Base-by-base conservation (phyloP, 2,113 vertebrate genomes). In the Himantopus leucocephalus region DNA sequence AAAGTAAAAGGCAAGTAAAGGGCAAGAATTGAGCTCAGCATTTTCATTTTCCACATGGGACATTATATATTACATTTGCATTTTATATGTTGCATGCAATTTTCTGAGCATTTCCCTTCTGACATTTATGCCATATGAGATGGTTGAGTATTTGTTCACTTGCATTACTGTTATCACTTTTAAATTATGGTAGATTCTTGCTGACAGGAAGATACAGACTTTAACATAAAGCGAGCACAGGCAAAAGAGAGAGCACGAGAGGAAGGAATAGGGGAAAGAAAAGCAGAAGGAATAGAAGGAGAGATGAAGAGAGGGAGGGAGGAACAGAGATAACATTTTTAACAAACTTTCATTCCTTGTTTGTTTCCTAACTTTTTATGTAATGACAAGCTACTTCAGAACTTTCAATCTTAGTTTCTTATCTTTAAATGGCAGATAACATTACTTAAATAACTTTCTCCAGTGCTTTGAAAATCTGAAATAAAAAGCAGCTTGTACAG, bases 1-100 rank as follows among this genome's bases (percentile, higher is more conserved):
- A 81, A 71, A 96, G 70, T 85, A 84, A 68, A 96, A 96, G 75
- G 76, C 85, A 96, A 73, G 76, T 70, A 94, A 97, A 97, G 74
- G 80, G 79, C 82, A 95, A 87, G 55, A 87, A 80, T 16, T 81
- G 80, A 85, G 35, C 77, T 96, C 78, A 90, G 73, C 64, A 72
- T 88, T 93, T 96, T 94, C 23, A 92, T 95, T 94, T 94, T 94
- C 86, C 80, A 87, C 91, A 30, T 20, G 84, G 86, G 77, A 87
- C 80, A 23, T 60, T 84, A 55, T 86, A 77, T 87, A 94, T 94
- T 86, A 27, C 60, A 91, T 95, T 96, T 95, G 58, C 39, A 92
- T 96, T 92, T 94, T 89, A 79, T 78, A 94, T 50, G 56, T 94
- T 89, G 43, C 83, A 66, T 81, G 43, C 48, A 94, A 68, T 92